A percentile compares a stretch with the other conserved stretches of the same genome.
phyloP scores from a whole-genome alignment of 1,140 invertebrate species.

The Saccostrea cuccullata region DNA sequence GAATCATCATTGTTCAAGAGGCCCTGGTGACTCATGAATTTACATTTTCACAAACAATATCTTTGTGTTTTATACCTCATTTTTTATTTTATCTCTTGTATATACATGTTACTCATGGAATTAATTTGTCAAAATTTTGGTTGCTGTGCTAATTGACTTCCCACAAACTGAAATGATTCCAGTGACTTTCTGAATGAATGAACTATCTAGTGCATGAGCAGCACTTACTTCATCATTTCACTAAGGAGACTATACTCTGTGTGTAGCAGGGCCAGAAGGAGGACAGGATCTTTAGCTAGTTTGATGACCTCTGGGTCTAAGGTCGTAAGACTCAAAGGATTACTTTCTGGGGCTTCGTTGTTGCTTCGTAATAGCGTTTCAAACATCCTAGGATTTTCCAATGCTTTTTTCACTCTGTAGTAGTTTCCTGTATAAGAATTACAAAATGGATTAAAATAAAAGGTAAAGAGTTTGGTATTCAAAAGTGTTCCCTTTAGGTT shows the following conservation, averaged over 20 bases:
- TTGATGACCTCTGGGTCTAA: conserved; percentile 49
- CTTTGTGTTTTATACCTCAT: no score
- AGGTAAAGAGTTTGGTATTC: neutral
- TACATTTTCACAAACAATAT: no score
- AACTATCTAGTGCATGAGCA: neutral
- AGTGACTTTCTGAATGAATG: neutral
- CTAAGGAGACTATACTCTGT: conserved; percentile 33
- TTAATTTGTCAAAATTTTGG: no score
- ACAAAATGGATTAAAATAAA: neutral
- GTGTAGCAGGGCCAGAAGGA: conserved; percentile 41
- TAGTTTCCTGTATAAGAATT: conserved; percentile 38
- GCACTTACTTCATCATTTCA: conserved; percentile 17
- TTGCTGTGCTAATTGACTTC: no score
- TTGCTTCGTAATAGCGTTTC: conserved; percentile 37
- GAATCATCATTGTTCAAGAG: no score
- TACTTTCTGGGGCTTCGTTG: neutral
- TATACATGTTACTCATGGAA: no score
- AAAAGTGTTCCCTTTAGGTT: neutral
- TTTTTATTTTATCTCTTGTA: no score
- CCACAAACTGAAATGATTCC: no score
- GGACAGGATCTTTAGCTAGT: conserved; percentile 47
- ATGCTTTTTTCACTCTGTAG: conserved; percentile 46
- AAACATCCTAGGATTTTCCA: conserved; percentile 50
- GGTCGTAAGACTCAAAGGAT: conserved; percentile 15
- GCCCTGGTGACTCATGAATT: no score